Conservation (phyloP, 2,113 vertebrate species). For the Entomyzon cyanotis region DNA sequence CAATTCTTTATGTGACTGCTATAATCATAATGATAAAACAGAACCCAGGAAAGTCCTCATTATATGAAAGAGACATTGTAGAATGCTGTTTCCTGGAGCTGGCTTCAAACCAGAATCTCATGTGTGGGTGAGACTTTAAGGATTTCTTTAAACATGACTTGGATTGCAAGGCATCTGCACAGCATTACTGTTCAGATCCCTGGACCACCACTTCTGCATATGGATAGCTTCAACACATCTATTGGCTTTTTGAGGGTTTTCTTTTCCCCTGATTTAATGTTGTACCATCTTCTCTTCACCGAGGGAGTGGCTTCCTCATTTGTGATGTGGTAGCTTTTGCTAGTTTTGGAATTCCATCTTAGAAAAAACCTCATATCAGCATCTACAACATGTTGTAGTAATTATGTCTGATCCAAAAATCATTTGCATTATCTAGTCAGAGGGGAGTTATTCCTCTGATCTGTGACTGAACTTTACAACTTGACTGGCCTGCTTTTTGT, state of each 20-base stretch:
- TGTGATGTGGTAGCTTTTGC: slow-evolving; percentile 46
- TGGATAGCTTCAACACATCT: not conserved
- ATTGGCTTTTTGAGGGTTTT: not conserved
- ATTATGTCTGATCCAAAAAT: not conserved
- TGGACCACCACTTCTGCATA: not conserved
- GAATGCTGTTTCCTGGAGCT: slow-evolving; percentile 13
- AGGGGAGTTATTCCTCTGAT: not conserved
- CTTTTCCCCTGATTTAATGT: not conserved
- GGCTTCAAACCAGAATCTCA: slow-evolving; percentile 23
- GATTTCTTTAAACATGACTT: slow-evolving; percentile 20
- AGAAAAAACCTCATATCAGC: not conserved
- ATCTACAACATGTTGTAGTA: not conserved
- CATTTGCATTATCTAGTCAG: not conserved
- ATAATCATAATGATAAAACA: not conserved
- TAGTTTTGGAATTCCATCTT: slow-evolving; percentile 5
- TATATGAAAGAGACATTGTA: not conserved
- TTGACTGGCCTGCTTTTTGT: not conserved
- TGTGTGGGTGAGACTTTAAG: slow-evolving; percentile 36
- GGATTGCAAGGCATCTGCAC: not conserved
- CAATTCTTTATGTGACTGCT: not conserved
- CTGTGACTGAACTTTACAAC: not conserved
- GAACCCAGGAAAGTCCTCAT: not conserved
- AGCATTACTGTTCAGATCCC: slow-evolving; percentile 3
- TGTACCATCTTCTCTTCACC: not conserved
- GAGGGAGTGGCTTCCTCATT: slow-evolving; percentile 35